Percentiles rank a stretch among this genome's conserved stretches.
phyloP scores from a whole-genome alignment of 2,888 invertebrate species.

The Volucella bombylans region DNA sequence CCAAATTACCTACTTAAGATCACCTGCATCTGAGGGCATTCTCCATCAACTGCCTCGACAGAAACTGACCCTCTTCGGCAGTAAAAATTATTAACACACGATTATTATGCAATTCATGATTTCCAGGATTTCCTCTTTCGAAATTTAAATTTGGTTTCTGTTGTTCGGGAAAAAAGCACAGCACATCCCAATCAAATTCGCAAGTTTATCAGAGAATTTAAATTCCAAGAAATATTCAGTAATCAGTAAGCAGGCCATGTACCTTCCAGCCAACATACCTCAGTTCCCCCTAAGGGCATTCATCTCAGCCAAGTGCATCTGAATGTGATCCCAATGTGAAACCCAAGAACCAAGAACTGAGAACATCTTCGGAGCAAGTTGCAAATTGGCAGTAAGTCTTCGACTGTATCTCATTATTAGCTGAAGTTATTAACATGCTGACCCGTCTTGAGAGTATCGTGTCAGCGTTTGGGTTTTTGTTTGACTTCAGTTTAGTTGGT shows the following conservation, averaged over 20 bases:
- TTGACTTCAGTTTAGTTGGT: too few relatives aligned
- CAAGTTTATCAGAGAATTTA: slow-evolving; percentile 50
- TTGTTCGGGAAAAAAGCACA: neutral
- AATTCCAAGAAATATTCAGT: slow-evolving; percentile 55
- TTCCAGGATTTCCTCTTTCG: slow-evolving; percentile 10
- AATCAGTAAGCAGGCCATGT: slow-evolving; percentile 43
- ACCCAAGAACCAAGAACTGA: neutral
- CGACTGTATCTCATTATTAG: slow-evolving; percentile 38
- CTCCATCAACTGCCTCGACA: neutral
- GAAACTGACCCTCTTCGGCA: neutral
- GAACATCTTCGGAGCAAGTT: neutral
- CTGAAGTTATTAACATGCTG: slow-evolving; percentile 48
- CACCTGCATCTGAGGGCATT: slow-evolving; percentile 7
- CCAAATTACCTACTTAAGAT: slow-evolving; percentile 12
- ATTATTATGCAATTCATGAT: slow-evolving; percentile 20
- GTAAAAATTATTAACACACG: slow-evolving; percentile 1
- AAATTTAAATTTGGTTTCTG: slow-evolving; percentile 1
- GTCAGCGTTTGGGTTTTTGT: neutral
- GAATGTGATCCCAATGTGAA: neutral
- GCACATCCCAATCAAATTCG: neutral
- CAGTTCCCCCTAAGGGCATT: slow-evolving; percentile 49
- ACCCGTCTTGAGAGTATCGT: slow-evolving; percentile 4
- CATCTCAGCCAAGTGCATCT: slow-evolving; percentile 43
- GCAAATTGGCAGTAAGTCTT: slow-evolving; percentile 1
- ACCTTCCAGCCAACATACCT: neutral